Evolutionary conservation across 1,140 invertebrate species (phyloP).

Genomic region (roundworm (Caenorhabditis elegans)): WBcel235 BX284602.5:9071001-9071500

Average conservation of each 20-base stretch:
- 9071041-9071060: background rate
- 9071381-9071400: background rate
- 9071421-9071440: background rate
- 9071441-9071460: background rate
- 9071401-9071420: slow-evolving; percentile 15
- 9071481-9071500: slow-evolving; percentile 21
- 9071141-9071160: no score
- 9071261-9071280: no score
- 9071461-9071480: background rate
- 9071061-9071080: background rate
- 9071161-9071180: no score
- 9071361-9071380: slow-evolving; percentile 22
- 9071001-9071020: background rate
- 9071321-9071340: background rate
- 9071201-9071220: no score
- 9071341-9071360: background rate
- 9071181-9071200: no score
- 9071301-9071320: background rate
- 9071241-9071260: no score
- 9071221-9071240: no score
- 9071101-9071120: no score
- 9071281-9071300: no score
- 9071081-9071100: no score
- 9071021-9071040: background rate
- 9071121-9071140: no score